A percentile compares a stretch with the other conserved stretches of the same genome.
Evolutionary conservation across 2,797 vertebrate species (phyloP).

Genomic region (Danio choprae): DNA sequence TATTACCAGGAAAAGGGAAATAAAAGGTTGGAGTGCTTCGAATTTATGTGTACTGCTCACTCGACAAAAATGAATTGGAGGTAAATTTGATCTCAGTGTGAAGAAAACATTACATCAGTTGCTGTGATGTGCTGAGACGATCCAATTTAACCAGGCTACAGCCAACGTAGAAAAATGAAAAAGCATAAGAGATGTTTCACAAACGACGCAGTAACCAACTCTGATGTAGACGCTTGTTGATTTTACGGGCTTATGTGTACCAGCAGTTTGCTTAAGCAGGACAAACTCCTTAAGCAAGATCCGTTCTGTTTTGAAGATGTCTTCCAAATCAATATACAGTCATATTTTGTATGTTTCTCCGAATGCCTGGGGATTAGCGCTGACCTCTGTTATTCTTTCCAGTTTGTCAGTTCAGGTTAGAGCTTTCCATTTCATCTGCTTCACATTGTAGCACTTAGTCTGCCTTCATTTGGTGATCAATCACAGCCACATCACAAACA

Average conservation of each 20-base stretch:
- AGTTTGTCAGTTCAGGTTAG: slow-evolving; percentile 46
- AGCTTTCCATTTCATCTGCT: slow-evolving; percentile 50
- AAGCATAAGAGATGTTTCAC: not conserved
- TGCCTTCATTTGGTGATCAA: slow-evolving; percentile 57
- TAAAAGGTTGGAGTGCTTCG: too few species aligned
- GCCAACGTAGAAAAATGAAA: not conserved
- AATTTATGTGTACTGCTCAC: not conserved
- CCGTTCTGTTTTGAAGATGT: slow-evolving; percentile 6
- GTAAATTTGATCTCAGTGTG: not conserved
- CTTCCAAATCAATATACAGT: slow-evolving; percentile 44
- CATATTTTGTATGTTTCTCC: slow-evolving; percentile 26
- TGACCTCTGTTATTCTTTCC: slow-evolving; percentile 50
- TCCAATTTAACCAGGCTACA: not conserved
- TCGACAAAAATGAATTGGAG: not conserved
- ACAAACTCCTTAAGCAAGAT: not conserved
- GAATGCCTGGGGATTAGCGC: slow-evolving; percentile 37
- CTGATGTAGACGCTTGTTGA: not conserved
- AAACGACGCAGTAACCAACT: not conserved
- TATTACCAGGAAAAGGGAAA: not conserved
- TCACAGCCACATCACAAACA: slow-evolving; percentile 45
- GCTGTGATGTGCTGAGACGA: not conserved
- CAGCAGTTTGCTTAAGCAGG: not conserved
- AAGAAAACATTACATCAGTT: not conserved
- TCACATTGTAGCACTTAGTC: slow-evolving; percentile 44
- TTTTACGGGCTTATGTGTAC: not conserved